Evolutionary conservation across 2,797 vertebrate genomes (phyloP), one percentile per base, ranked within the genome.

Genomic region (Botia kubotai): DNA sequence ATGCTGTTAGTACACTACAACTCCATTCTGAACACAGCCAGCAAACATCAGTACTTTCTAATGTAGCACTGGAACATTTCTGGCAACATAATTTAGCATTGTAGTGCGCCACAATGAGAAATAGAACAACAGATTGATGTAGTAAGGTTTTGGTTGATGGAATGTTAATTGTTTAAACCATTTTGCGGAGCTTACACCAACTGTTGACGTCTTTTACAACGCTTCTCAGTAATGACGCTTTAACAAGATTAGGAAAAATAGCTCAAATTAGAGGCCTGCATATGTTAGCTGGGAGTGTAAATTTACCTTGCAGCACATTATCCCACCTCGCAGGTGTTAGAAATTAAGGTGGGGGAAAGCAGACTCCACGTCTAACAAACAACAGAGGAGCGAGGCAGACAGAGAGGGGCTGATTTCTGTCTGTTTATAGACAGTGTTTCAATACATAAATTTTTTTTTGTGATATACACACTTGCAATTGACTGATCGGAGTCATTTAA

Each of bases 221-320:
- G 72, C 70, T 77, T 84, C 76, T 77, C 81, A 83, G 76, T 85
- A 83, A 87, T 84, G 80, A 72, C 81, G 75, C 78, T 84, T 60
- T 84, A 84, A 84, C 82, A 62, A 80, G 84, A 86, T 86, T 83
- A 83, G 75, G 80, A 77, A 81, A 73, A 89, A 86, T 80, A 67
- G 48, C 55, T 82, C 58, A 86, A 85, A 88, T 86, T 79, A 82
- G 74, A 63, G 74, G 77, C 72, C 58, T 76, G 75, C 80, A 75
- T 85, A 79, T 85, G 74, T 83, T 81, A 72, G 48, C 48, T 70
- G 50, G 62, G 67, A 80, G 73, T 81, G 83, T 85, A 76, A 48
- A 53, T 80, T 69, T 69, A 83, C 77, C 69, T 77, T 83, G 79
- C 72, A 75, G 80, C 73, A 75, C 26, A 81, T 36, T 78, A 74